Conservation (phyloP, 1,140 invertebrate genomes). For the Arctopsyche grandis region DNA sequence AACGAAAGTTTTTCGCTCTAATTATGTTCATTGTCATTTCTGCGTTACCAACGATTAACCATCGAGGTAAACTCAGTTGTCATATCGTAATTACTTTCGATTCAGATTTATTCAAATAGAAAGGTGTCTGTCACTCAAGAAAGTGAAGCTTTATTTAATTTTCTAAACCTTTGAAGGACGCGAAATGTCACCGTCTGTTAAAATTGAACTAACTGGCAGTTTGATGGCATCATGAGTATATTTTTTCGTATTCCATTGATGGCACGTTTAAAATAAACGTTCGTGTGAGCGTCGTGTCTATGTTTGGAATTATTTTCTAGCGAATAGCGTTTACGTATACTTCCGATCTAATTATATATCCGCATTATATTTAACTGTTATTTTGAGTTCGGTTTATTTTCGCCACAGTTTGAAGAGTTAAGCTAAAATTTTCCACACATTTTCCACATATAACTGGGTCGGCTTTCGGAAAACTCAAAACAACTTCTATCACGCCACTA, state of each 20-base stretch:
- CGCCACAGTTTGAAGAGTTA: constrained; percentile 2
- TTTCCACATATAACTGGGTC: constrained; percentile 17
- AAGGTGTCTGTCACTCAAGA: background rate
- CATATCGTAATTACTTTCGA: background rate
- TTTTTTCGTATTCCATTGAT: no score
- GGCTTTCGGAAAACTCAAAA: constrained; percentile 27
- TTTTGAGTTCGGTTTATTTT: constrained; percentile 15
- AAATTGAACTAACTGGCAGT: no score
- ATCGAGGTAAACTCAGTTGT: background rate
- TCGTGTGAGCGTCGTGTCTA: no score
- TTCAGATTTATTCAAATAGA: background rate
- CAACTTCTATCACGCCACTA: constrained; percentile 28
- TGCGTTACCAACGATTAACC: background rate
- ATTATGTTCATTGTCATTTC: constrained; percentile 14
- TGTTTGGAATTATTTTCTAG: no score
- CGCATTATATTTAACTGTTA: no score
- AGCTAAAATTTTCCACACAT: constrained; percentile 10
- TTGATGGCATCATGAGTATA: no score
- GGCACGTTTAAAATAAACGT: no score
- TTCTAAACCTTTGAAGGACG: no score
- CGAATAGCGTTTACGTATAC: no score
- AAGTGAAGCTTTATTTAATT: no score
- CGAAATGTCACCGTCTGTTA: no score
- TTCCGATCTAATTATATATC: no score
- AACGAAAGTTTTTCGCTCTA: constrained; percentile 21